Evolutionary conservation across 1,140 invertebrate species (phyloP).

Genomic region (Drosophila tropicalis): DNA sequence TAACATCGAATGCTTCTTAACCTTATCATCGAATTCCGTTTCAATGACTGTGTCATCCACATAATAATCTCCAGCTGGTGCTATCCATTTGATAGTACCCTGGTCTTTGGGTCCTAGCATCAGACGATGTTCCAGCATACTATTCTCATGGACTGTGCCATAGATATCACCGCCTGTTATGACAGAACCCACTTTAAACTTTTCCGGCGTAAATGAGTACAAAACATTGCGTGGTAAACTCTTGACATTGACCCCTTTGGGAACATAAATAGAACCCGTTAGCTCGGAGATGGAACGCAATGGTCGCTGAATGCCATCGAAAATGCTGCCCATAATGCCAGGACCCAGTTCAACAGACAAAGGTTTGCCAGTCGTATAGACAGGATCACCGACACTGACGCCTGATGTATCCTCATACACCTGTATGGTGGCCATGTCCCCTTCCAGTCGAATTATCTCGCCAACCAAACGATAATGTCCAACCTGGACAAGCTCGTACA

Average conservation of each 20-base stretch:
- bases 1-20: slow-evolving; percentile 94
- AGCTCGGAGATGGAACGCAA: slow-evolving; percentile 91
- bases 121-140: slow-evolving; percentile 97
- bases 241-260: slow-evolving; percentile 98
- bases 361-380: slow-evolving; percentile 91
- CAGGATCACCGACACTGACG: slow-evolving; percentile 93
- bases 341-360: slow-evolving; percentile 97
- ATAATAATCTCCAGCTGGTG: slow-evolving; percentile 95
- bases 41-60: slow-evolving; percentile 97
- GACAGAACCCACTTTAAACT: slow-evolving; percentile 93
- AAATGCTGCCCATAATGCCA: slow-evolving; percentile 99
- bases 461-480: slow-evolving; percentile 89
- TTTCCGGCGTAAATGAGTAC: slow-evolving; percentile 96
- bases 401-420: slow-evolving; percentile 95
- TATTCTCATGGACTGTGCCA: slow-evolving; percentile 97
- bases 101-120: slow-evolving; percentile 95
- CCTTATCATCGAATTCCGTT: slow-evolving; percentile 98
- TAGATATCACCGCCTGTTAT: slow-evolving; percentile 98
- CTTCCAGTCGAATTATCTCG: slow-evolving; percentile 90
- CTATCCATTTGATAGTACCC: slow-evolving; percentile 97
- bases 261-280: slow-evolving; percentile 98
- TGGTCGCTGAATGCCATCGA: slow-evolving; percentile 99
- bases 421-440: slow-evolving; percentile 83
- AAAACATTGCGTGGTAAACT: slow-evolving; percentile 90
- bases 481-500: slow-evolving; percentile 90